Conservation (phyloP, 2,888 invertebrate genomes). For the Oeneis ivallda region DNA sequence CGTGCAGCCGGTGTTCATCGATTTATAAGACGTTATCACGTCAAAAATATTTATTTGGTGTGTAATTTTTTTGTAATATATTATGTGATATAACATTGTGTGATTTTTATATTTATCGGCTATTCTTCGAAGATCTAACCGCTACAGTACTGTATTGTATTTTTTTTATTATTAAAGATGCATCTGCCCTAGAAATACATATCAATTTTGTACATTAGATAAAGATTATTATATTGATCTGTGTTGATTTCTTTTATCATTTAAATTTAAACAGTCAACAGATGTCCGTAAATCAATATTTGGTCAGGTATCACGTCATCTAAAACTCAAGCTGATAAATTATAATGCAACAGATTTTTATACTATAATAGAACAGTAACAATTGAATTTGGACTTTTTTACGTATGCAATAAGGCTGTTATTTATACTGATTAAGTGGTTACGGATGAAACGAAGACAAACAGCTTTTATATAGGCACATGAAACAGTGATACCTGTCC, state of each 20-base stretch:
- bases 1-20: too few relatives aligned
- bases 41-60: slow-evolving; percentile 40
- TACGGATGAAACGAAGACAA: slow-evolving; percentile 15
- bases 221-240: slow-evolving; percentile 61
- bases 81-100: slow-evolving; percentile 40
- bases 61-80: slow-evolving; percentile 37
- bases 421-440: slow-evolving; percentile 15
- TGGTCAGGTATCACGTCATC: slow-evolving; percentile 31
- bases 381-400: slow-evolving; percentile 33
- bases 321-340: neutral
- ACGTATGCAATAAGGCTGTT: slow-evolving; percentile 30
- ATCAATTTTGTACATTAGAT: slow-evolving; percentile 66
- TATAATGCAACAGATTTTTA: slow-evolving; percentile 22
- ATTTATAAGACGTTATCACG: too few relatives aligned
- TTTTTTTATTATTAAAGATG: slow-evolving; percentile 39
- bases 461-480: slow-evolving; percentile 21
- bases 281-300: slow-evolving; percentile 17
- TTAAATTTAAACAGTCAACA: neutral
- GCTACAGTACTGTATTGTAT: slow-evolving; percentile 30
- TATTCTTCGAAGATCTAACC: slow-evolving; percentile 29
- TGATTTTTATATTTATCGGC: slow-evolving; percentile 38
- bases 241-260: slow-evolving; percentile 40
- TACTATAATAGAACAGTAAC: slow-evolving; percentile 21
- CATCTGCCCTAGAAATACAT: slow-evolving; percentile 62
- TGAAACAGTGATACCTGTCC: slow-evolving; percentile 28